phyloP scores from a whole-genome alignment of 2,113 vertebrate genomes.

The Ammodytes marinus region DNA sequence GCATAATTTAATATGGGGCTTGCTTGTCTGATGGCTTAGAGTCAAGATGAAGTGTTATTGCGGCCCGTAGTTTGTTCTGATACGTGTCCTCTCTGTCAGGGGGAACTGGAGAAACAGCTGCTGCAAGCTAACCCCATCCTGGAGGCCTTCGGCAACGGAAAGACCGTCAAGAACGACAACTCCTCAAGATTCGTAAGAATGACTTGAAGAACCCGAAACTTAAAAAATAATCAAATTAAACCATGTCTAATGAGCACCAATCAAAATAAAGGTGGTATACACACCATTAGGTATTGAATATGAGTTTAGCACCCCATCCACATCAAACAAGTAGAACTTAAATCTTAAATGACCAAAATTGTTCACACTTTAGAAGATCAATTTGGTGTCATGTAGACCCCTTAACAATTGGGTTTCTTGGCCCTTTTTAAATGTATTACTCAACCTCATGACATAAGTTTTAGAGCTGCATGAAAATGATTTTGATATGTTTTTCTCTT shows the following conservation, averaged over 20 bases:
- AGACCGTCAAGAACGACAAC: constrained; percentile 99
- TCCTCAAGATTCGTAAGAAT: constrained; percentile 95
- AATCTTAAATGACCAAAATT: no score
- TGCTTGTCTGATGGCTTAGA: neutral
- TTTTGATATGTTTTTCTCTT: neutral
- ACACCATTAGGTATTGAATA: neutral
- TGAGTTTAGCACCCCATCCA: neutral
- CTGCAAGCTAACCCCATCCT: constrained; percentile 98
- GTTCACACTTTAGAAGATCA: neutral
- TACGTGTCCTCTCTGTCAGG: constrained; percentile 81
- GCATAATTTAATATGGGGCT: constrained; percentile 13
- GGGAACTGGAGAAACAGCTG: constrained; percentile 98
- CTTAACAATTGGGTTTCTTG: neutral
- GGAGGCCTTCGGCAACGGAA: constrained; percentile 98
- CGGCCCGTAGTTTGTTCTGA: neutral
- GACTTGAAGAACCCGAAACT: neutral
- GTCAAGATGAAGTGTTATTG: neutral
- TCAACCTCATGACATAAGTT: neutral
- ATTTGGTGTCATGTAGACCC: neutral
- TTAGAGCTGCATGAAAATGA: neutral
- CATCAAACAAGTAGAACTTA: neutral
- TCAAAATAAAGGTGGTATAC: neutral
- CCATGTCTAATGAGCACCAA: neutral
- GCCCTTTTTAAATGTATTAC: neutral
- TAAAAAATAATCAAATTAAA: neutral